Evolutionary conservation across 2,888 invertebrate species (phyloP).

Genomic region (Volucella inanis): DNA sequence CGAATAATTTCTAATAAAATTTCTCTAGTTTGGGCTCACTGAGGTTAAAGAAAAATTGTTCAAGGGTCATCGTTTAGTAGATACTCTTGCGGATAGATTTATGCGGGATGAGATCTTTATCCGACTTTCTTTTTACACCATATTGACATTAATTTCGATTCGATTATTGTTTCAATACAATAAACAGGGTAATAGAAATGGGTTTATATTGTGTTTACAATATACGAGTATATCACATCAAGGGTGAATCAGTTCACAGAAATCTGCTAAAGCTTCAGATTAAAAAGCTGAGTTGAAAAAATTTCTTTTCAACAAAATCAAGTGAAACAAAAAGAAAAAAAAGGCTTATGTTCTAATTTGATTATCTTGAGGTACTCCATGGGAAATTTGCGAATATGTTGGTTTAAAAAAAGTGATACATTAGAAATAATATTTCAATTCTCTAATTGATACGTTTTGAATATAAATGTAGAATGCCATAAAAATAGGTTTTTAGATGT

Average conservation of each 20-base stretch:
- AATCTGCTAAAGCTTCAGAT: slow-evolving; percentile 66
- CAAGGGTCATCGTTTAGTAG: slow-evolving; percentile 61
- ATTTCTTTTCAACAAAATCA: neutral
- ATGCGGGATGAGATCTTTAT: slow-evolving; percentile 15
- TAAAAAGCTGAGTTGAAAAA: slow-evolving; percentile 55
- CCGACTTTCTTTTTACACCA: slow-evolving; percentile 39
- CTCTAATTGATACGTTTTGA: too few species aligned
- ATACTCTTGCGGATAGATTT: slow-evolving; percentile 24
- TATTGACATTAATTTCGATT: slow-evolving; percentile 63
- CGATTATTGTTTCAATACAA: slow-evolving; percentile 53
- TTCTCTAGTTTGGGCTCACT: slow-evolving; percentile 30
- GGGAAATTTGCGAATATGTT: too few species aligned
- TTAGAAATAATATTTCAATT: too few species aligned
- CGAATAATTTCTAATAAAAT: slow-evolving; percentile 56
- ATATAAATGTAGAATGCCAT: too few species aligned
- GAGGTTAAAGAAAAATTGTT: slow-evolving; percentile 59
- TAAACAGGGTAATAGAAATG: neutral
- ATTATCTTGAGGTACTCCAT: slow-evolving; percentile 3
- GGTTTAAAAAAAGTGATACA: too few species aligned
- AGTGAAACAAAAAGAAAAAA: neutral
- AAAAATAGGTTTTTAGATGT: too few species aligned
- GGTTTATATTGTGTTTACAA: slow-evolving; percentile 28
- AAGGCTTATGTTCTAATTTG: neutral
- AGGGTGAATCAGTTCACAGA: slow-evolving; percentile 53
- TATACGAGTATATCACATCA: slow-evolving; percentile 49